phyloP scores from a whole-genome alignment of 2,113 vertebrate genomes.

The Clinocottus analis region DNA sequence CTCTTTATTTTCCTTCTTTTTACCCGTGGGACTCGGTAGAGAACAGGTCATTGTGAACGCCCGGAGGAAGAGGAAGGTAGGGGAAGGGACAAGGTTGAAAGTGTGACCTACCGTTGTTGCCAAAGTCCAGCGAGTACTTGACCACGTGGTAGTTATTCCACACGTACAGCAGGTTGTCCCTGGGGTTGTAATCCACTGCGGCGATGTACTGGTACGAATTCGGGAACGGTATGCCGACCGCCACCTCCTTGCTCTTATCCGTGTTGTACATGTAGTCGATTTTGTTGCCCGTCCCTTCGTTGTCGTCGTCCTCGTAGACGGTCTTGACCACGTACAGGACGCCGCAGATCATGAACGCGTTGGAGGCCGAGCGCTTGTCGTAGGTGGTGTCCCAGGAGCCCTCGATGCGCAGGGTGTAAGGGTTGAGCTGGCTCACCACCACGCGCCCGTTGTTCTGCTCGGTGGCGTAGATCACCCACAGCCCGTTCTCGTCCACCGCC shows the following conservation, averaged over 20 bases:
- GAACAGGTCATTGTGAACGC: neutral
- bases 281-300: conserved; percentile 98
- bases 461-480: conserved; percentile 97
- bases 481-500: conserved; percentile 91
- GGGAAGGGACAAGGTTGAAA: neutral
- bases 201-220: conserved; percentile 99
- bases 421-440: conserved; percentile 94
- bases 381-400: conserved; percentile 90
- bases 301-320: conserved; percentile 98
- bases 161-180: conserved; percentile 98
- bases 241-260: conserved; percentile 92
- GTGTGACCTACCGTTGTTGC: conserved; percentile 84
- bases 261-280: conserved; percentile 99
- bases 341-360: conserved; percentile 94
- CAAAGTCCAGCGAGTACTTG: conserved; percentile 97
- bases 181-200: conserved; percentile 99
- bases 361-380: conserved; percentile 89
- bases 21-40: neutral
- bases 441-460: conserved; percentile 92
- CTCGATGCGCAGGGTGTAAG: conserved; percentile 90
- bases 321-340: conserved; percentile 96
- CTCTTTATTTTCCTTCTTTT: neutral
- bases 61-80: neutral
- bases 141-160: conserved; percentile 99
- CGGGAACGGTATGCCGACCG: conserved; percentile 93